Evolutionary conservation across 2,113 vertebrate genomes (phyloP).

Genomic region (Salvelinus fontinalis): DNA sequence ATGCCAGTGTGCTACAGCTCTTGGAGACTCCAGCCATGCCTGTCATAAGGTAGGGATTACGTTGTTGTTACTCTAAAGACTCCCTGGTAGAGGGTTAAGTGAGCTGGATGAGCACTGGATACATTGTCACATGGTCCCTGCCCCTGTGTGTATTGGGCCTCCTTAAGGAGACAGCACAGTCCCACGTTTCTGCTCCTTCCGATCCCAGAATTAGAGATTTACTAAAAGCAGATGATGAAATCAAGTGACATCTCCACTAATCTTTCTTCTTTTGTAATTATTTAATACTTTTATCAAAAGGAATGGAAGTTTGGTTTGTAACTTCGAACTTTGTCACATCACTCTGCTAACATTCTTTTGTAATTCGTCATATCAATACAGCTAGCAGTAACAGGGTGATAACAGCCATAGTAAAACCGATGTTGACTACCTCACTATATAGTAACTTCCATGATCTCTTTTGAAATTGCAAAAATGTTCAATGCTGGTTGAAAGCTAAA

Average conservation of each 20-base stretch:
- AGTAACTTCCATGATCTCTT: no score
- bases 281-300: neutral
- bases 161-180: constrained; percentile 34
- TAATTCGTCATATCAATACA: neutral
- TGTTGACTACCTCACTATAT: no score
- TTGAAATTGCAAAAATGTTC: no score
- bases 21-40: neutral
- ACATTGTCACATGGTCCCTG: constrained; percentile 72
- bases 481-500: neutral
- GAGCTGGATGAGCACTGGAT: constrained; percentile 61
- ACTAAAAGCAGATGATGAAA: constrained; percentile 10
- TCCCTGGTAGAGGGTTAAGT: constrained; percentile 43
- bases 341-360: neutral
- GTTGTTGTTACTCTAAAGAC: constrained; percentile 17
- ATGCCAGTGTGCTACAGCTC: no score
- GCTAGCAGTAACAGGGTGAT: neutral
- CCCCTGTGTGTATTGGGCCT: constrained; percentile 59
- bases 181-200: neutral
- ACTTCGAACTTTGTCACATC: no score
- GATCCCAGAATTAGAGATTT: neutral
- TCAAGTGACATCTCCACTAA: constrained; percentile 51
- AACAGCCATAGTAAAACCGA: neutral
- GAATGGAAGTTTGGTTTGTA: neutral
- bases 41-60: neutral
- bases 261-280: neutral